Percentiles rank a stretch among this genome's conserved stretches.
Evolutionary conservation across 2,113 vertebrate genomes (phyloP).

Genomic region (Lepidothrix coronata): DNA sequence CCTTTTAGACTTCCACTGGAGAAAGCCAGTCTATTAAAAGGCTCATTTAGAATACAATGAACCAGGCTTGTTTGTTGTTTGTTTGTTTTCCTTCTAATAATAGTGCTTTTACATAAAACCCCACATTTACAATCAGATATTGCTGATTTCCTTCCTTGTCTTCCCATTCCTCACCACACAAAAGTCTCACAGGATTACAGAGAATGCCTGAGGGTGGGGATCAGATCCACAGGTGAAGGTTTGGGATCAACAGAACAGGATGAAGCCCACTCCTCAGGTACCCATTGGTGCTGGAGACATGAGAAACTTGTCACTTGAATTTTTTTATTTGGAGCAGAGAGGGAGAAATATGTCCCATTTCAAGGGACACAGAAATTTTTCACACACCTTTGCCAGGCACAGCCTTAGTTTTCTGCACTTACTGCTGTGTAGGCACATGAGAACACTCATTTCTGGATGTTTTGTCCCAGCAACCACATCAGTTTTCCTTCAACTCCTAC

Average conservation of each 20-base stretch:
- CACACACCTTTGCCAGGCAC: neutral
- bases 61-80: neutral
- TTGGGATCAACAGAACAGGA: neutral
- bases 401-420: neutral
- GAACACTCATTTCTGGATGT: neutral
- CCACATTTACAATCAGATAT: neutral
- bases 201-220: neutral
- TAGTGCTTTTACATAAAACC: neutral
- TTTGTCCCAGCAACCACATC: neutral
- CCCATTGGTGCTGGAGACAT: neutral
- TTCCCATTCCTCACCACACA: neutral
- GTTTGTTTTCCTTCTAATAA: neutral
- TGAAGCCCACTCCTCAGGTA: neutral
- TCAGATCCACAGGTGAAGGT: neutral
- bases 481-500: neutral
- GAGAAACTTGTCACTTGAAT: neutral
- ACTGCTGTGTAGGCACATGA: neutral
- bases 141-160: neutral
- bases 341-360: neutral
- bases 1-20: neutral
- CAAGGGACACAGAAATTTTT: neutral
- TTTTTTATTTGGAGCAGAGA: neutral
- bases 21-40: neutral
- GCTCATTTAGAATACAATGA: neutral
- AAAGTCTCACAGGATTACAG: neutral